phyloP scores from a whole-genome alignment of 2,888 invertebrate genomes.

The Erebia aethiops region DNA sequence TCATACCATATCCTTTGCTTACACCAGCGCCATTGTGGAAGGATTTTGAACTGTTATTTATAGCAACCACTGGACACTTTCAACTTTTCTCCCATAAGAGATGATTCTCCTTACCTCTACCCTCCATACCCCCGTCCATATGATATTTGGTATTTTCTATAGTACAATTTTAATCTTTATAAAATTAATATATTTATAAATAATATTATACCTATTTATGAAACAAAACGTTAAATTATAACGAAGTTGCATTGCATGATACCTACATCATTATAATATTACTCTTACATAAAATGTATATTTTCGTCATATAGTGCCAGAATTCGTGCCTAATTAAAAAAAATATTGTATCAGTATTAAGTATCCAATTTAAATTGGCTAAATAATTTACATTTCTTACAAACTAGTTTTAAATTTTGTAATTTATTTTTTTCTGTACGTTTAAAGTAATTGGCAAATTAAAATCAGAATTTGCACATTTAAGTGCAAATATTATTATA shows the following conservation, averaged over 20 bases:
- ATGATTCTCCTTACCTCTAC: too few relatives aligned
- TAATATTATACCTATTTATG: background rate
- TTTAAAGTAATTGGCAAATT: background rate
- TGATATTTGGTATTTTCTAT: conserved; percentile 26
- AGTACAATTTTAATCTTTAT: conserved; percentile 22
- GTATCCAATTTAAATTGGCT: conserved; percentile 27
- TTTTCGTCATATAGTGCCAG: conserved; percentile 39
- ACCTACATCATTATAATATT: background rate
- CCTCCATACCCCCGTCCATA: conserved; percentile 44
- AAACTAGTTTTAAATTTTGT: conserved; percentile 5
- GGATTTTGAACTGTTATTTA: too few relatives aligned
- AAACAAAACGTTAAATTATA: background rate
- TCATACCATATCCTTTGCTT: too few relatives aligned
- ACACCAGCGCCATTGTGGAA: too few relatives aligned
- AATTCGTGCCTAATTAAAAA: conserved; percentile 42
- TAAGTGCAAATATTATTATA: background rate
- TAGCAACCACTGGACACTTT: too few relatives aligned
- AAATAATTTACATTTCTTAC: background rate
- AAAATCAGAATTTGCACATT: background rate
- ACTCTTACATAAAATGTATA: conserved; percentile 1
- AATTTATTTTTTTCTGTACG: background rate
- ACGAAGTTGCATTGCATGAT: background rate
- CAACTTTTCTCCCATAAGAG: too few relatives aligned
- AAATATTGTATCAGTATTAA: conserved; percentile 51
- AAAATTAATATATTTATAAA: conserved; percentile 1